Evolutionary conservation across 2,888 invertebrate genomes (phyloP).

Genomic region (Mamestra brassicae): DNA sequence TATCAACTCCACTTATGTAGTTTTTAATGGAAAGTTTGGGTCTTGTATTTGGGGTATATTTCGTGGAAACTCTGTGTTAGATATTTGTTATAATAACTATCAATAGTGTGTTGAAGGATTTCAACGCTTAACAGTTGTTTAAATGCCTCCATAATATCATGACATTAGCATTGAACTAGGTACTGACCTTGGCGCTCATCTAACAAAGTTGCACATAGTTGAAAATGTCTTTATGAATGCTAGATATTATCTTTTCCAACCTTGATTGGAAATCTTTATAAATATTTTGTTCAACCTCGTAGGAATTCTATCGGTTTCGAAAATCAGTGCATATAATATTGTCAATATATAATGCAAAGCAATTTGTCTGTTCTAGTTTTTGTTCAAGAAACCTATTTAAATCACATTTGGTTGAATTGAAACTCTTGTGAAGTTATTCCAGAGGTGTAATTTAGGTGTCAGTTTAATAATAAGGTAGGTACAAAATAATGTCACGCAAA

Average conservation of each 20-base stretch:
- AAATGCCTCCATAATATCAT: neutral
- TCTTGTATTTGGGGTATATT: neutral
- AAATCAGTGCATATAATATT: neutral
- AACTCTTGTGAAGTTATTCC: accelerated
- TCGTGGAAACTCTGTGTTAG: no score
- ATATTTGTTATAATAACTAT: no score
- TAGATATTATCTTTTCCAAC: constrained; percentile 3
- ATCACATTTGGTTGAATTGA: neutral
- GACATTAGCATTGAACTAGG: constrained; percentile 7
- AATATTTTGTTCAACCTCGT: constrained; percentile 3
- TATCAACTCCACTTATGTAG: neutral
- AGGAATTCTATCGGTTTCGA: neutral
- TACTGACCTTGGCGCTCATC: constrained; percentile 1
- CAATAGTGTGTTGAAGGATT: no score
- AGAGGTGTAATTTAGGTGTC: neutral
- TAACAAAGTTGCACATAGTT: constrained; percentile 4
- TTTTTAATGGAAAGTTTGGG: constrained; percentile 2
- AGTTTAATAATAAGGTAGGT: neutral
- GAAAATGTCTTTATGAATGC: neutral
- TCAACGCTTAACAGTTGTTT: no score
- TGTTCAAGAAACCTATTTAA: neutral
- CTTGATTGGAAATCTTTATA: constrained; percentile 17
- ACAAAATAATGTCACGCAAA: neutral
- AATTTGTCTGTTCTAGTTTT: neutral
- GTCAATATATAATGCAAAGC: neutral